Conservation (phyloP, 2,113 vertebrate species). For the Trogon surrucura region DNA sequence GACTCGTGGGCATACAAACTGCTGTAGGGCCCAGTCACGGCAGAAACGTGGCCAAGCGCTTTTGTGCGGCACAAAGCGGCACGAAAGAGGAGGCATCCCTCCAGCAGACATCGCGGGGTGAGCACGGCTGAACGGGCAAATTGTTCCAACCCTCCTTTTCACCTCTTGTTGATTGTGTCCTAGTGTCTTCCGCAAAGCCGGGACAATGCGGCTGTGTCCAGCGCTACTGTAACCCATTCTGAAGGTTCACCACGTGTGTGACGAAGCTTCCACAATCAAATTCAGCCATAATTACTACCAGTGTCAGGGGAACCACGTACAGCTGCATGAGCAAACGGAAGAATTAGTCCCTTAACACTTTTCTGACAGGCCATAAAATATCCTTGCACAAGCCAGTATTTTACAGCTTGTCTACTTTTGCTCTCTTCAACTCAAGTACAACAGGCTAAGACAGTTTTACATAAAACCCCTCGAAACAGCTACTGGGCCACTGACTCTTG, state of each 20-base stretch:
- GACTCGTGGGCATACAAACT: neutral
- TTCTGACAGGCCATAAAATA: conserved; percentile 47
- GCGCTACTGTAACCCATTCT: neutral
- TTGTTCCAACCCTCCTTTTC: neutral
- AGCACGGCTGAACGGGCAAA: conserved; percentile 24
- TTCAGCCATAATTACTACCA: conserved; percentile 19
- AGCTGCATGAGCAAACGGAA: conserved; percentile 20
- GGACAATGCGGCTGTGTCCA: neutral
- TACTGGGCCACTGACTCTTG: neutral
- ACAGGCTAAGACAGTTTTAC: neutral
- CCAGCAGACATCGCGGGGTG: neutral
- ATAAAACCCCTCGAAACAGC: neutral
- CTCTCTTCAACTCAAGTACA: neutral
- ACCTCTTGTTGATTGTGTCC: conserved; percentile 43
- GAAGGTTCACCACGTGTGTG: neutral
- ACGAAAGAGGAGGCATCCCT: neutral
- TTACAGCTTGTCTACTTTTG: neutral
- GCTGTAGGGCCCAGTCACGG: neutral
- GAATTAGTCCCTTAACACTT: conserved; percentile 35
- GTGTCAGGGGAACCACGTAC: conserved; percentile 34
- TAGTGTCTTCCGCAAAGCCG: neutral
- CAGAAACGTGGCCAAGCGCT: neutral
- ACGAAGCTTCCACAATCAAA: conserved; percentile 16
- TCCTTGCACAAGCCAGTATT: neutral
- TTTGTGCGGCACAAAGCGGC: neutral